These are phyloP conservation scores for Galleria mellonella DNA, from an alignment of 1,140 invertebrate species.

Conservation along the genomic window DNA sequence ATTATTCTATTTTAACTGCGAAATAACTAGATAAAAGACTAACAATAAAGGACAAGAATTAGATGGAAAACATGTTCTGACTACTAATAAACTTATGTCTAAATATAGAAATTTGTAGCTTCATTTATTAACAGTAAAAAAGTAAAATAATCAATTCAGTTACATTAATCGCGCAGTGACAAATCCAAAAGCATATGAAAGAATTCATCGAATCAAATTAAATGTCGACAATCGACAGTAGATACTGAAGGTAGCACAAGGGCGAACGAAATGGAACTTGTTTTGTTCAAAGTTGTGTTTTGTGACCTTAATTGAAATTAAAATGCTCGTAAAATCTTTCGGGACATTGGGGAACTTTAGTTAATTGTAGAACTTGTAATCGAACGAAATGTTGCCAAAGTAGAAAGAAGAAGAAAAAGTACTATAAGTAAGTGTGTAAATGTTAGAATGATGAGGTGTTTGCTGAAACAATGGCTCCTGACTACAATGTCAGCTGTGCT, in stretches of 20 bases:
- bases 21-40: too few relatives aligned
- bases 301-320: background rate
- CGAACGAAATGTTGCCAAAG: conserved; percentile 21
- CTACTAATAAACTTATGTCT: background rate
- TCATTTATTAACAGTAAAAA: background rate
- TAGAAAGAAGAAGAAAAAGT: conserved; percentile 7
- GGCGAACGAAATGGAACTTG: background rate
- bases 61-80: background rate
- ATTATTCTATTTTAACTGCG: conserved; percentile 3
- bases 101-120: background rate
- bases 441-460: conserved; percentile 21
- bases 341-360: background rate
- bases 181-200: background rate
- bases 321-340: background rate
- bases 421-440: background rate
- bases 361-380: background rate
- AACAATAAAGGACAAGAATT: too few relatives aligned
- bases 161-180: background rate
- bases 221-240: background rate
- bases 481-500: conserved; percentile 29
- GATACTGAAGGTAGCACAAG: background rate
- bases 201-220: background rate
- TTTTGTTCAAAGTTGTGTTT: background rate
- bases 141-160: too few relatives aligned
- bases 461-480: conserved; percentile 27